Evolutionary conservation across 1,140 invertebrate genomes (phyloP).

Genomic region (Caenorhabditis tropicalis): DNA sequence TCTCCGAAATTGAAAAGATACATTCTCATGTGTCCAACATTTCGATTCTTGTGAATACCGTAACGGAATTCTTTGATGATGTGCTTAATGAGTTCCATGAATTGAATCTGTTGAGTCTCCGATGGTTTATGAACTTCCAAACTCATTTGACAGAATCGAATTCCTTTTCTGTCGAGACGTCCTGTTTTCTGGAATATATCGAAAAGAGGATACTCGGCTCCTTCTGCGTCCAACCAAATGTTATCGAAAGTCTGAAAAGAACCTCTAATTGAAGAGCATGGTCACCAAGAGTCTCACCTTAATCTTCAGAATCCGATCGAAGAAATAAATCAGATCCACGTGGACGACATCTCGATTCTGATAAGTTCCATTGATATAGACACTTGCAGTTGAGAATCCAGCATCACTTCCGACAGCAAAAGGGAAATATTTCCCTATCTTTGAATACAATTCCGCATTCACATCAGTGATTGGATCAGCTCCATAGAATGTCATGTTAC

Average conservation of each 20-base stretch:
- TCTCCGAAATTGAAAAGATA: slow-evolving; percentile 36
- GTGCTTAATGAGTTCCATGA: slow-evolving; percentile 26
- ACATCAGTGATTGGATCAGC: slow-evolving; percentile 37
- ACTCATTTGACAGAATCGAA: slow-evolving; percentile 32
- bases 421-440: slow-evolving; percentile 26
- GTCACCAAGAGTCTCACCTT: neutral
- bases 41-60: neutral
- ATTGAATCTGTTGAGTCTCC: slow-evolving; percentile 11
- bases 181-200: neutral
- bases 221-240: slow-evolving; percentile 8
- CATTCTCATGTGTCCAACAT: slow-evolving; percentile 28
- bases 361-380: slow-evolving; percentile 27
- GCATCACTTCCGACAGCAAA: slow-evolving; percentile 24
- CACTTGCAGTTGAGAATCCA: slow-evolving; percentile 24
- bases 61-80: neutral
- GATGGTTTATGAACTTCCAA: slow-evolving; percentile 15
- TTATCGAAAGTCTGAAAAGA: slow-evolving; percentile 14
- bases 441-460: neutral
- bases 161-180: neutral
- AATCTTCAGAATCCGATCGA: neutral
- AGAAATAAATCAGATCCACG: slow-evolving; percentile 40
- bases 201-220: slow-evolving; percentile 16
- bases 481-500: slow-evolving; percentile 35
- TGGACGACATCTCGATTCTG: slow-evolving; percentile 14
- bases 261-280: neutral